A percentile compares a stretch with the other conserved stretches of the same genome.
Conservation (phyloP, 92 coral and sea anemone species). For the Zoanthus solanderi region DNA sequence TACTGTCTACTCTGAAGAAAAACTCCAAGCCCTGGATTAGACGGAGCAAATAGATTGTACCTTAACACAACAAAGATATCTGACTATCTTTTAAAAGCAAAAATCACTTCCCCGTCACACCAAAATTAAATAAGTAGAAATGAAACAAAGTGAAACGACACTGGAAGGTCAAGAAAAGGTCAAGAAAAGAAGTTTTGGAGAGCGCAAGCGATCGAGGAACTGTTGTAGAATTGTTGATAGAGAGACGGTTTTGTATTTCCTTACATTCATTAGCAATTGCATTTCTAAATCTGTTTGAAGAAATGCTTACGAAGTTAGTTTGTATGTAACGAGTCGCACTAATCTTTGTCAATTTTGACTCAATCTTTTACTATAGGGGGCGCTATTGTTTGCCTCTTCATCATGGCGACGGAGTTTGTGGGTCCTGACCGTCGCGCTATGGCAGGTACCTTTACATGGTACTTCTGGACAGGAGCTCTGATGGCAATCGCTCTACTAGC, state of each 20-base stretch:
- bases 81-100: too few relatives aligned
- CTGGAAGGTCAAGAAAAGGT: too few relatives aligned
- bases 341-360: neutral
- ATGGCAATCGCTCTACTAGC: conserved; percentile 88
- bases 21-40: too few relatives aligned
- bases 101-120: too few relatives aligned
- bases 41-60: too few relatives aligned
- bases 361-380: conserved; percentile 72
- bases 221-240: too few relatives aligned
- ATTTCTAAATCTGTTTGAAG: neutral
- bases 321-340: neutral
- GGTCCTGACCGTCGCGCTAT: conserved; percentile 88
- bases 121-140: too few relatives aligned
- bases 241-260: too few relatives aligned
- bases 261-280: too few relatives aligned
- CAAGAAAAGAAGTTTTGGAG: neutral
- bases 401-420: conserved; percentile 93
- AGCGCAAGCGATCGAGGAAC: neutral
- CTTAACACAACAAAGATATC: too few relatives aligned
- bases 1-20: too few relatives aligned
- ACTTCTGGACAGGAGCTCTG: conserved; percentile 87
- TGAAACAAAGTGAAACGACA: too few relatives aligned
- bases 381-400: conserved; percentile 86
- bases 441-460: conserved; percentile 93
- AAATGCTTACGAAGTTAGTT: neutral